A percentile compares a stretch with the other conserved stretches of the same genome.
Evolutionary conservation across 2,888 invertebrate genomes (phyloP).

Genomic region (Ceratothoa steindachneri): DNA sequence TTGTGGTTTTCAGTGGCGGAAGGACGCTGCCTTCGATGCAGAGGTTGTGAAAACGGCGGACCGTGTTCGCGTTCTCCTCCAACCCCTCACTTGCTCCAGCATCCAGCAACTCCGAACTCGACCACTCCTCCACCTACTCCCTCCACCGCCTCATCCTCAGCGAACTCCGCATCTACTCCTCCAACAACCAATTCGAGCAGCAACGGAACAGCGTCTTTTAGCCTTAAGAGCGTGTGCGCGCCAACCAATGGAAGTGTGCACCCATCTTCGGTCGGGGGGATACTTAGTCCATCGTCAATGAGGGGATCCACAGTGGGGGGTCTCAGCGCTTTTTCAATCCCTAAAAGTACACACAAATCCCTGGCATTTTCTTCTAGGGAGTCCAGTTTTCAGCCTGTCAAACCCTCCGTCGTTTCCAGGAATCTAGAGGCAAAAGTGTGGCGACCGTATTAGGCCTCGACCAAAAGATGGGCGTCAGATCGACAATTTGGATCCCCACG

Average conservation of each 20-base stretch:
- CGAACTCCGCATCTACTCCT: neutral
- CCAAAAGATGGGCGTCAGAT: neutral
- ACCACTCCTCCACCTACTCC: neutral
- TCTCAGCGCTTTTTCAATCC: constrained; percentile 42
- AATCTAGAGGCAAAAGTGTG: constrained; percentile 42
- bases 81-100: neutral
- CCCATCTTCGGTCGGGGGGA: constrained; percentile 8
- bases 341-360: constrained; percentile 24
- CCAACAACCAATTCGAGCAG: constrained; percentile 16
- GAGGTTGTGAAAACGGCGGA: constrained; percentile 41
- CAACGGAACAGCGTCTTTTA: constrained; percentile 4
- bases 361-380: constrained; percentile 29
- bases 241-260: neutral
- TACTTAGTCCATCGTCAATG: neutral
- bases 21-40: constrained; percentile 34
- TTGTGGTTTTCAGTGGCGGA: constrained; percentile 4
- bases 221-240: constrained; percentile 10
- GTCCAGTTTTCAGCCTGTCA: constrained; percentile 40
- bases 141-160: neutral
- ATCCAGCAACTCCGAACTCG: neutral
- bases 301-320: constrained; percentile 5
- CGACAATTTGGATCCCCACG: no score
- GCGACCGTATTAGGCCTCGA: constrained; percentile 35
- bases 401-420: constrained; percentile 31
- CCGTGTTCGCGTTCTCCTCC: constrained; percentile 15